Evolutionary conservation across 2,888 invertebrate species (phyloP), one percentile per base, ranked within the genome.

Genomic region (Pristionchus japonicus): DNA sequence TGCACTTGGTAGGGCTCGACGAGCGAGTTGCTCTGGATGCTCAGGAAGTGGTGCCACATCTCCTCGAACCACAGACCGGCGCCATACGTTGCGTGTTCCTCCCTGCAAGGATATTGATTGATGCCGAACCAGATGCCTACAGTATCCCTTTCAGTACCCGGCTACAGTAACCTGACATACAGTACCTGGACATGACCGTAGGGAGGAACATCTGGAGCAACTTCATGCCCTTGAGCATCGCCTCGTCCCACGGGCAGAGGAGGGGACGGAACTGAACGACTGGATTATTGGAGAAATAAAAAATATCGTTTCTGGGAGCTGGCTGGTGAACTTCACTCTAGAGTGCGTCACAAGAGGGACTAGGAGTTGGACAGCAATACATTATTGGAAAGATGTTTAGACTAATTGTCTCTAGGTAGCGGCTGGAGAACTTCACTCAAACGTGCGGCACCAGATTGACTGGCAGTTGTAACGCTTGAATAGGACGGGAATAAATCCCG

Each of bases 131-230:
- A 15, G 27, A n/a, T 47, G 74, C 23, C 27, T 13, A 61, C 61
- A 1, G 61, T 61, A 47, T 13, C n/a, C 6, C 77, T 37, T 37
- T 77, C 61, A 61, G 67, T 67, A 67, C 9, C 67, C 67, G 3
- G 9, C 61, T 61, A 61, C 61, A 23, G 34, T 43, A n/a, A 83
- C n/a, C n/a, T 49, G 34, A 11, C 40, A 49, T 49, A 82, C 82
- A 49, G 82, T 82, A 86, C 86, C 52, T 52, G 20, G 70, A 77
- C 52, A 97, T 95, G n/a, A 96, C 95, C 27, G 97, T 96, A 0
- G 97, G 97, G 91, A 98, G 95, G 95, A 98, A 97, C 88, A 96
- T 95, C 86, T 96, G 96, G 89, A 97, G 95, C 93, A 96, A 96
- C 89, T 96, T 96, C 88, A 97, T 95, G 0, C 94, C 95, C 89